phyloP scores from a whole-genome alignment of 2,888 invertebrate genomes.

The Netelia melanura region DNA sequence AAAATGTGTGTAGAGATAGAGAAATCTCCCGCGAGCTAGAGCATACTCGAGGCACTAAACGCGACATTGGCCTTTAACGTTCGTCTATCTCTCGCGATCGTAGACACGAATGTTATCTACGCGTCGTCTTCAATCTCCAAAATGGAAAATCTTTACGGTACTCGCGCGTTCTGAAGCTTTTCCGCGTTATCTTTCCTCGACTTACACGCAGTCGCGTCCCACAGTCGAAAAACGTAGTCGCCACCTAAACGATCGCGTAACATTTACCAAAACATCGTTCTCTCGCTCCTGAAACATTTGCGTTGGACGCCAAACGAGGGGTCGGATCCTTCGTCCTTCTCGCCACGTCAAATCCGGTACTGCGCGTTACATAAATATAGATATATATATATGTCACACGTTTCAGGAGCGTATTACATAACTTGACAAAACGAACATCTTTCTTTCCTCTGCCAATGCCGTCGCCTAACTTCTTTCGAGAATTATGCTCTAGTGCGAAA shows the following conservation, averaged over 20 bases:
- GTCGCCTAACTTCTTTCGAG: constrained; percentile 63
- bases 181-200: constrained; percentile 2
- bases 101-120: neutral
- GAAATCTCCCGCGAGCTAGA: constrained; percentile 16
- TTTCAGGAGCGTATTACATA: constrained; percentile 32
- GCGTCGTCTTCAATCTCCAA: neutral
- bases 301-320: constrained; percentile 6
- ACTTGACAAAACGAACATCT: constrained; percentile 16
- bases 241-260: too few species aligned
- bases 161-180: neutral
- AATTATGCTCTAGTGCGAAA: constrained; percentile 29
- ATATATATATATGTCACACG: neutral
- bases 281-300: too few species aligned
- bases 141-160: neutral
- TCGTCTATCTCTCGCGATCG: neutral
- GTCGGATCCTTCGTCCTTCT: constrained; percentile 1
- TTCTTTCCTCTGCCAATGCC: constrained; percentile 55
- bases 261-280: too few species aligned
- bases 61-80: constrained; percentile 41
- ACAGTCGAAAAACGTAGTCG: too few species aligned
- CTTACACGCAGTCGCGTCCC: neutral
- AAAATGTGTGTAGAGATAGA: constrained; percentile 34
- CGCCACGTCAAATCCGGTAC: neutral
- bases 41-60: neutral
- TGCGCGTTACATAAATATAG: constrained; percentile 18